Base-by-base conservation (phyloP, 2,888 invertebrate genomes). In the Cephus spinipes region DNA sequence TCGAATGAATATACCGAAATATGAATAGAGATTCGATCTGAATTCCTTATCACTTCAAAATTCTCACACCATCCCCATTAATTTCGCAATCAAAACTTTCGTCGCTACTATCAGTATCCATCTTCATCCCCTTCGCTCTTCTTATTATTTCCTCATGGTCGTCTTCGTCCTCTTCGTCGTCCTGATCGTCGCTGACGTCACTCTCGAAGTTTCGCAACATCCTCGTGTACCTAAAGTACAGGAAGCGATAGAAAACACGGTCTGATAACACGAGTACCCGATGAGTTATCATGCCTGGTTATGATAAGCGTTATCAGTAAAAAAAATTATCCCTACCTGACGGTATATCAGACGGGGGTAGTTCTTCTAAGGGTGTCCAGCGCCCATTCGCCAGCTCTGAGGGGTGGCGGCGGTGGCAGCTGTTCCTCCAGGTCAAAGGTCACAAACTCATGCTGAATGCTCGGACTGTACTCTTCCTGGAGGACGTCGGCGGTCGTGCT, bases 351-450 rank as follows among this genome's bases (percentile, higher is more conserved):
- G 85, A 92, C 92, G 40, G 92, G 92, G 80, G 92, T 92, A 30
- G 92, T 92, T 81, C 91, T 89, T 81, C 92, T 89, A 68, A 92
- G 86, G 12, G 92, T 88, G 81, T 92, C 92, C 78, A 89, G 88
- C 76, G 88, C 87, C 90, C 89, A 91, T 92, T 87, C 94, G 92
- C 89, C 92, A 91, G 84, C 92, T 91, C 77, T 93, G 89, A 75
- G 90, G 81, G 75, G 92, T 4, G 90, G 90, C 33, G 88, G 85
- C 34, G 92, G 88, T 74, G 93, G 92, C 83, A 93, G 84, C 34
- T 93, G 92, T 73, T 93, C 93, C 68, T 94, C 95, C 77, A 94
- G 92, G 85, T 95, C 95, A 88, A 95, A 95, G 15, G 95, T 95
- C 73, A 95, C 95, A 88, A 95, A 93, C 85, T 95, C 95, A 83